Base-by-base conservation (phyloP, 1,140 invertebrate species). In the Condylostylus longicornis region DNA sequence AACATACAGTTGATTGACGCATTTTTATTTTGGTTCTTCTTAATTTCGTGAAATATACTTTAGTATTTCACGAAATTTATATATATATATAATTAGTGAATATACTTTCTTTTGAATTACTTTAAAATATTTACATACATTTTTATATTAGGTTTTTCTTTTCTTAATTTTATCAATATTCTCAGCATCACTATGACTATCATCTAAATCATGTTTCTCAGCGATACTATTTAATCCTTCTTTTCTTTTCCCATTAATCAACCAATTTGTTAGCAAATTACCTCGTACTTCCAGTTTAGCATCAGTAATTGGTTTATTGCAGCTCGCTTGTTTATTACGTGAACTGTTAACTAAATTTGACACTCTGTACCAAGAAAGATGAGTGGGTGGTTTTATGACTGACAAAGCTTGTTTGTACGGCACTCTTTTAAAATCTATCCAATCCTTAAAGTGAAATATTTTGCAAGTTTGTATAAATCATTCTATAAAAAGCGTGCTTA, bases 271-370 rank as follows among this genome's bases (percentile, higher is more conserved):
- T 13, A 14, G 6, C 9, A 14, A 7, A 7, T 32, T 32, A 9
- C 17, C 9, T 14, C 9, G 8, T 14, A 9, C 7, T 8, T 8
- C 14, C 6, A 6, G 9, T 9, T 8, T 13, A 13, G 17, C 33
- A 6, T 35, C 19, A 6, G 33, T 27, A 10, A 67, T 46, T 6
- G 68, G 70, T 46, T 73, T 72, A 41, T 75, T 74, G 44, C 79
- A 81, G 37, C 76, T 64, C n/a, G 62, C 49, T 38, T 69, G 68
- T 59, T 84, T 80, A 53, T 81, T 71, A 27, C 69, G 59, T 1
- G 77, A 74, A 53, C 78, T 81, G 51, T 84, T 84, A 0, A 87
- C 82, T 33, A 62, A 39, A 33, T 64, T 71, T 2, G 77, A 74
- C 5, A 87, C 81, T 22, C 70, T 69, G 54, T 87, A 72, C 71